Conservation (phyloP, 2,797 vertebrate genomes). For the Coregonus sp. region DNA sequence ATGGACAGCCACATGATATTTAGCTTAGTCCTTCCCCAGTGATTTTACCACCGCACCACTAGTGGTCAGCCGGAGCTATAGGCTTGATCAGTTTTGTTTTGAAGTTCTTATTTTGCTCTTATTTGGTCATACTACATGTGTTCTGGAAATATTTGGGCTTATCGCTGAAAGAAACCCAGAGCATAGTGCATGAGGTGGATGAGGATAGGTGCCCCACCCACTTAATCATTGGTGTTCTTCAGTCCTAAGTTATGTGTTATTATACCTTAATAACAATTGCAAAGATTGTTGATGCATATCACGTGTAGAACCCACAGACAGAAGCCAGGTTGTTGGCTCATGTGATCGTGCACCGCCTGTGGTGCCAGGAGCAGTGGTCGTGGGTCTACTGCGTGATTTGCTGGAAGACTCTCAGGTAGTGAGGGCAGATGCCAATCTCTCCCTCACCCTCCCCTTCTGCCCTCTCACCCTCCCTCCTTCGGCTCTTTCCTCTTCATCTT, state of each 20-base stretch:
- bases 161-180: too few species aligned
- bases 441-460: neutral
- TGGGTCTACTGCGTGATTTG: neutral
- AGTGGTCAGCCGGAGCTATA: too few species aligned
- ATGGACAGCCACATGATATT: too few species aligned
- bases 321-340: neutral
- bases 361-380: neutral
- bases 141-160: too few species aligned
- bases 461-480: neutral
- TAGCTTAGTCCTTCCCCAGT: too few species aligned
- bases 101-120: too few species aligned
- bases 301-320: neutral
- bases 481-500: neutral
- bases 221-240: neutral
- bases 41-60: too few species aligned
- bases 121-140: too few species aligned
- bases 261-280: neutral
- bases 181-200: too few species aligned
- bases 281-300: neutral
- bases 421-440: constrained; percentile 1
- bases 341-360: neutral
- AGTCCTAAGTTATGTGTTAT: neutral
- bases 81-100: too few species aligned
- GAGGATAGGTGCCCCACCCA: too few species aligned
- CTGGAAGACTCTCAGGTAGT: neutral